Base-by-base conservation (phyloP, 2,797 vertebrate species). In the Phoeniculus purpureus region DNA sequence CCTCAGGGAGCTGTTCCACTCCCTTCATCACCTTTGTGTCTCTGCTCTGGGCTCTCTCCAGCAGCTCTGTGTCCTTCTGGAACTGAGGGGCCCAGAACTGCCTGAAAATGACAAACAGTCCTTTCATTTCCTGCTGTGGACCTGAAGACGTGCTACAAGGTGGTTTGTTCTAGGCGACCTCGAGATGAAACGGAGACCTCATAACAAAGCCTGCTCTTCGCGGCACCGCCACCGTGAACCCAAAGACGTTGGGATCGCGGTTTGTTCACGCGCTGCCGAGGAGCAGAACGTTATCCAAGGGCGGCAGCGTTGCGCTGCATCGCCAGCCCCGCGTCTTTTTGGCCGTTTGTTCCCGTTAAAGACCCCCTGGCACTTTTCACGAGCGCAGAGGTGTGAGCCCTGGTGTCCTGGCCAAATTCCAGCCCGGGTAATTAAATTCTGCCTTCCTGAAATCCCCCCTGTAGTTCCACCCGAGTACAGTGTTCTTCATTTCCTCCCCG, bases 341-440 rank as follows among this genome's bases (percentile, higher is more conserved):
- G 83, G 72, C 78, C 8, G 5, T 77, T 95, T 87, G 81, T 89
- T 94, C 27, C 88, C 34, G 27, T 94, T 92, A 93, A 96, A 90
- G 75, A 92, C 93, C 93, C 82, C 60, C 71, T 91, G 92, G 81
- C 92, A 87, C 75, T 88, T 93, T 93, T 79, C 89, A 85, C 13
- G 3, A 54, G 85, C 87, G 85, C 81, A 92, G 95, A 97, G 95
- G 95, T 97, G 96, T 95, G 91, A 96, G 55, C 92, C 90, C 91
- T 80, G 76, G 73, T 90, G 93, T 95, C 85, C 93, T 96, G 96
- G 96, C 93, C 85, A 67, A 95, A 96, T 95, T 96, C 95, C 96
- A 97, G 86, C 78, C 54, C 87, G 90, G 81, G 83, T 95, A 97
- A 97, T 97, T 97, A 97, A 96, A 95, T 95, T 75, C 95, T 96